Conservation (phyloP, 2,113 vertebrate species). For the Morone chrysops region DNA sequence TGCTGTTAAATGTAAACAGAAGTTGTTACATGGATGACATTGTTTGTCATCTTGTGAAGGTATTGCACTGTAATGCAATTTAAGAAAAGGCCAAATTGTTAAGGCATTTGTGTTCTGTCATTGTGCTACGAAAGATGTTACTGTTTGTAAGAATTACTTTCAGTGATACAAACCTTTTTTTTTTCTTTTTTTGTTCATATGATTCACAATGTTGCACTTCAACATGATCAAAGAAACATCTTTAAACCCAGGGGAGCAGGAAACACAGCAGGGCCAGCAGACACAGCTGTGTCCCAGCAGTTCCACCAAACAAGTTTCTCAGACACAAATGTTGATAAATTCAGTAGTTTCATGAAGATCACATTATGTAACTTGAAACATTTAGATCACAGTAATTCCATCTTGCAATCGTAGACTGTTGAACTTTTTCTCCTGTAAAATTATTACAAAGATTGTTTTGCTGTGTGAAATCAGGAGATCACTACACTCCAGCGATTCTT, state of each 20-base stretch:
- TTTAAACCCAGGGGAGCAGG: conserved; percentile 21
- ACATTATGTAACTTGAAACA: background rate
- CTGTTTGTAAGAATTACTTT: conserved; percentile 13
- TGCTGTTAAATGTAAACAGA: conserved; percentile 22
- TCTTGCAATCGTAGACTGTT: background rate
- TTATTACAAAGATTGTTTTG: conserved; percentile 4
- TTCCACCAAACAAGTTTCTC: background rate
- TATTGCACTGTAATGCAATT: conserved; percentile 1
- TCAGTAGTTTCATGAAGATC: conserved; percentile 16
- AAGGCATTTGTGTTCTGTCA: background rate
- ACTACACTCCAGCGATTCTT: background rate
- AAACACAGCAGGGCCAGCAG: background rate
- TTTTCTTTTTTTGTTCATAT: background rate
- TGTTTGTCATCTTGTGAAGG: conserved; percentile 17
- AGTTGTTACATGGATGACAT: conserved; percentile 53
- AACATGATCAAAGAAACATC: conserved; percentile 31
- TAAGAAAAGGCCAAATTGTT: conserved; percentile 30
- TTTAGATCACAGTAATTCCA: background rate
- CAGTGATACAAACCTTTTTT: conserved; percentile 3
- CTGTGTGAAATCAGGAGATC: conserved; percentile 18
- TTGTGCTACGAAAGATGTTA: conserved; percentile 25
- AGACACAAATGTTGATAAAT: background rate
- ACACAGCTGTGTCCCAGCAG: conserved; percentile 28
- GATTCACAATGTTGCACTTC: conserved; percentile 18
- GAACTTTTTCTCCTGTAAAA: conserved; percentile 18